Conservation (phyloP, 2,113 vertebrate genomes). For the Anser brachyrhynchus region DNA sequence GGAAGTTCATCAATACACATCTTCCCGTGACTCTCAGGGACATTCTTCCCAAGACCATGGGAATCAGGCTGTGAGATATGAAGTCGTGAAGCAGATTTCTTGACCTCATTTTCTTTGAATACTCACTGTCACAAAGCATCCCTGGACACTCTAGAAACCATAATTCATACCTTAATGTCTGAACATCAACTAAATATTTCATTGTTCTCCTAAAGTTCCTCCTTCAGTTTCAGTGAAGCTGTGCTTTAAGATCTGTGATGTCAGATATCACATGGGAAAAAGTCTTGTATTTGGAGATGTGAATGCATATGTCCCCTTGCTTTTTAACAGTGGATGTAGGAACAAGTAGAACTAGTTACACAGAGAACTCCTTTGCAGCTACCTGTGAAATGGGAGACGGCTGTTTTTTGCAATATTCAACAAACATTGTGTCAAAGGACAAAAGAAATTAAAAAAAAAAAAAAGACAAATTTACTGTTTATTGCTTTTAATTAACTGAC, state of each 20-base stretch:
- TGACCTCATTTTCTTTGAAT: not conserved
- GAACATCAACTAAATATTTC: not conserved
- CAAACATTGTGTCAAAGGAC: not conserved
- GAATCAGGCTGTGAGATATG: not conserved
- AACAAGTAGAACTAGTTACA: not conserved
- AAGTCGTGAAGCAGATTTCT: not conserved
- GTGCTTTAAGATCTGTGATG: not conserved
- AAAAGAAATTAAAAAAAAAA: not conserved
- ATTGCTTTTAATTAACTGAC: not conserved
- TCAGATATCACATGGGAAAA: not conserved
- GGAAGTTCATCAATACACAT: slow-evolving; percentile 3
- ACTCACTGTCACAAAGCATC: not conserved
- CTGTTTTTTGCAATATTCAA: not conserved
- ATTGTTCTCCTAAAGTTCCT: not conserved
- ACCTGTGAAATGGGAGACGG: not conserved
- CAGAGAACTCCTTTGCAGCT: not conserved
- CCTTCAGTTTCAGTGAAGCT: not conserved
- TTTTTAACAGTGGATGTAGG: not conserved
- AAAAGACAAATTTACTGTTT: not conserved
- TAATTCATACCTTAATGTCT: not conserved
- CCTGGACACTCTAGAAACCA: not conserved
- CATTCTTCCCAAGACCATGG: not conserved
- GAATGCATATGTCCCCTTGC: not conserved
- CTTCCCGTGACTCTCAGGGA: not conserved
- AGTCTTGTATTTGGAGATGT: not conserved